Conservation (phyloP, 2,888 invertebrate species). For the Ennomos fuscantarius region DNA sequence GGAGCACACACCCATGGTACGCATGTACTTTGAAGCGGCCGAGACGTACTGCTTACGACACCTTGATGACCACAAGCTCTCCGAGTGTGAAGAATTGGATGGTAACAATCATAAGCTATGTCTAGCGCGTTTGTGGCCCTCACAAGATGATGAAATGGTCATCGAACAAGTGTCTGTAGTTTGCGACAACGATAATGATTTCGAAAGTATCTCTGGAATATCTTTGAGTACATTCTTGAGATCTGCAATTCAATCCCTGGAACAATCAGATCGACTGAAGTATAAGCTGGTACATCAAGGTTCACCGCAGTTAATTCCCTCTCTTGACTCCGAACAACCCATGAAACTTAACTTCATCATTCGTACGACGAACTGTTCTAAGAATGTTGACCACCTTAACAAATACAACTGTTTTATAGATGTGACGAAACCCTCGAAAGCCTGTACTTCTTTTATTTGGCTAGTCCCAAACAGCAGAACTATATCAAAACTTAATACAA, state of each 20-base stretch:
- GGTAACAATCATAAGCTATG: conserved; percentile 63
- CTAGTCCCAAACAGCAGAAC: conserved; percentile 53
- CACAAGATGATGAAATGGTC: conserved; percentile 64
- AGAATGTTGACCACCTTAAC: conserved; percentile 48
- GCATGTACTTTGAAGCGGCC: conserved; percentile 69
- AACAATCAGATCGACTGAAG: conserved; percentile 49
- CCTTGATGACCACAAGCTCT: conserved; percentile 47
- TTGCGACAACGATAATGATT: conserved; percentile 65
- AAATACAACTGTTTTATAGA: conserved; percentile 55
- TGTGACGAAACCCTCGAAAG: conserved; percentile 45
- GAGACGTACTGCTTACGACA: conserved; percentile 64
- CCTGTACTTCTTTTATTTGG: conserved; percentile 62
- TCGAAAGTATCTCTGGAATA: conserved; percentile 59
- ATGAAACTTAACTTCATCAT: conserved; percentile 59
- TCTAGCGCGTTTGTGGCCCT: conserved; percentile 64
- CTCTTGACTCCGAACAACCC: conserved; percentile 57
- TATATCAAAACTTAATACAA: conserved; percentile 49
- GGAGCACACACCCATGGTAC: conserved; percentile 53
- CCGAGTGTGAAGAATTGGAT: conserved; percentile 66
- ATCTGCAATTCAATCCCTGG: conserved; percentile 56
- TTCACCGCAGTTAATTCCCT: conserved; percentile 62
- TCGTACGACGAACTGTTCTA: conserved; percentile 64
- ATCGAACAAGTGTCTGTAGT: conserved; percentile 56
- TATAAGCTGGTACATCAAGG: conserved; percentile 64
- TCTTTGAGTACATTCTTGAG: conserved; percentile 52